phyloP scores from a whole-genome alignment of 2,797 vertebrate species.

The Galagoides demidoff region DNA sequence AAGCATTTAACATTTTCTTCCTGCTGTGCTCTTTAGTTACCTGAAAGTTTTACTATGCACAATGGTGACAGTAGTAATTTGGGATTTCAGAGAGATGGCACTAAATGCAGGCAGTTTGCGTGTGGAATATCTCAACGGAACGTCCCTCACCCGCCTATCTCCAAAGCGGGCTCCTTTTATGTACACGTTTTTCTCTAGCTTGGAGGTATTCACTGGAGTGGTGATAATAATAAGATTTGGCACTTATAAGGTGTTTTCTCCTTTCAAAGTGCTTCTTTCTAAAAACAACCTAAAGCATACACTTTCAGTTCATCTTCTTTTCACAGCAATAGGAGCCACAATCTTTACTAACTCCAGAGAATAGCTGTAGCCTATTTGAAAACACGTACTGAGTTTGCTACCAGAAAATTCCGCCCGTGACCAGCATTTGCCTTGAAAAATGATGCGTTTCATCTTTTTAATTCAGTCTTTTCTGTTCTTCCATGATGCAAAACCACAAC shows the following conservation, averaged over 20 bases:
- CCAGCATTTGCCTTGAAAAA: conserved; percentile 40
- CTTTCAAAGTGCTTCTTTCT: conserved; percentile 59
- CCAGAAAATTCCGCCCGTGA: neutral
- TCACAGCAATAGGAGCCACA: conserved; percentile 44
- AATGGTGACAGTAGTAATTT: conserved; percentile 77
- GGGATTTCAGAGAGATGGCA: conserved; percentile 63
- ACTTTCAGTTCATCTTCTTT: conserved; percentile 53
- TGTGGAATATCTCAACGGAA: conserved; percentile 60
- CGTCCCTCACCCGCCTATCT: conserved; percentile 34
- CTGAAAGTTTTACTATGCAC: conserved; percentile 73
- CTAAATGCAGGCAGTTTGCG: conserved; percentile 51
- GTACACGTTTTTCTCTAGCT: conserved; percentile 38
- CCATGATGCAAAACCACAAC: conserved; percentile 14
- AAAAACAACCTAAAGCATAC: conserved; percentile 52
- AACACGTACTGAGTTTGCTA: conserved; percentile 15
- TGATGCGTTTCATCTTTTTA: neutral
- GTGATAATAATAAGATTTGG: conserved; percentile 59
- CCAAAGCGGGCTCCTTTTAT: conserved; percentile 70
- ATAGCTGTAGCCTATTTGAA: conserved; percentile 44
- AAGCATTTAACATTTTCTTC: conserved; percentile 75
- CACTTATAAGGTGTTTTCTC: conserved; percentile 58
- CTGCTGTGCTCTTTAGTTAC: conserved; percentile 69
- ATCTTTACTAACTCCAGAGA: conserved; percentile 39
- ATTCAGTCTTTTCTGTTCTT: conserved; percentile 32
- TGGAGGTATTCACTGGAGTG: conserved; percentile 40